Evolutionary conservation across 2,888 invertebrate species (phyloP), one percentile per base, ranked within the genome.

Genomic region (Vesta saturnalis): DNA sequence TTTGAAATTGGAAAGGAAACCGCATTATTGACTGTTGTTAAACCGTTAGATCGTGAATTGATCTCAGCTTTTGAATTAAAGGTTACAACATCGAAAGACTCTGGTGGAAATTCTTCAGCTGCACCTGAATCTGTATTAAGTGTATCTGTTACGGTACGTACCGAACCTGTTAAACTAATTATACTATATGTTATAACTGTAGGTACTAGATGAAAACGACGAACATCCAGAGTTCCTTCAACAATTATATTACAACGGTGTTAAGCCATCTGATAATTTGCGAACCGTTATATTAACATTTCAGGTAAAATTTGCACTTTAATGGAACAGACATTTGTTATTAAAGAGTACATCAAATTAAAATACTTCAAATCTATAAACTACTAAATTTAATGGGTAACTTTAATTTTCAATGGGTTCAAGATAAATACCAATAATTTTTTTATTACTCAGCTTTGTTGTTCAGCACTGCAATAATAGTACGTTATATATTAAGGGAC

Each of bases 11-110:
- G 64, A 54, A 61, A 23, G 1, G 54, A 57, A 46, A 69, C 69
- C 18, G 76, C 78, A 39, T 18, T 59, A 12, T 63, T 81, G 1
- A 39, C 2, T 8, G 78, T 80, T 12, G 62, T 60, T n/a, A 15
- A 71, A 0, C 77, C 77, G 49, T 79, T 90, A 73, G 83, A 88
- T 78, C 86, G 89, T 56, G 84, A 85, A 65, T 77, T 76, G 4
- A 75, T 79, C 30, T 77, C 77, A 0, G 72, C 74, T 0, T 85
- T 88, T 76, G 78, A 76, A 0, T 76, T 90, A 15, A 73, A 78
- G 4, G 81, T 90, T 1, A 85, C 85, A 0, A 88, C 89, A 3
- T 85, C 87, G 64, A 87, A 76, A 18, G 61, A 87, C 79, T 75
- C 81, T 0, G 78, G 74, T 0, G 76, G 79, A 4, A 78, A 78